phyloP scores from a whole-genome alignment of 2,888 invertebrate genomes.

The Julus scanicus region DNA sequence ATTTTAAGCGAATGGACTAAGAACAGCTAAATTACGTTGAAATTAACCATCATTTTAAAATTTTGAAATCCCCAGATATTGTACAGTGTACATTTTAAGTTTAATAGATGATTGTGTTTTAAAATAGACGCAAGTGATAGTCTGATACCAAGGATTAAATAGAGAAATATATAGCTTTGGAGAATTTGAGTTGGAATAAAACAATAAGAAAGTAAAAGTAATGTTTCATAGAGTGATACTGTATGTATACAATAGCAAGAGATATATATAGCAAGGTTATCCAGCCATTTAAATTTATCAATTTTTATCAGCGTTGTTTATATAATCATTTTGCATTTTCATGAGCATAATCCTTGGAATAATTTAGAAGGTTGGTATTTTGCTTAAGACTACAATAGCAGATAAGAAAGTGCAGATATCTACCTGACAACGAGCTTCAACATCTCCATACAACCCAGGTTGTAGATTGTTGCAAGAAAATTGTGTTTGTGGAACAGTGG shows the following conservation, averaged over 20 bases:
- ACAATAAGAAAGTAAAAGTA: constrained; percentile 9
- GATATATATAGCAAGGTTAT: neutral
- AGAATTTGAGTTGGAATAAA: neutral
- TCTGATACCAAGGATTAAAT: neutral
- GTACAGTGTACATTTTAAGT: neutral
- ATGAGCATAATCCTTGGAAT: neutral
- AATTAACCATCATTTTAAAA: neutral
- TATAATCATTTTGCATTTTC: neutral
- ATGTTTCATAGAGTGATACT: neutral
- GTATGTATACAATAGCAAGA: neutral
- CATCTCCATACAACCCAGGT: constrained; percentile 54
- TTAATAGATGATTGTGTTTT: neutral
- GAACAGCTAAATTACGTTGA: neutral
- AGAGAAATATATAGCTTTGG: neutral
- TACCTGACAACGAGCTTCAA: constrained; percentile 57
- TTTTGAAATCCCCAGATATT: too few species aligned
- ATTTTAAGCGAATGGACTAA: neutral
- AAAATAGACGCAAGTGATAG: neutral
- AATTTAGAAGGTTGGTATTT: neutral
- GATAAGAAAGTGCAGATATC: constrained; percentile 24
- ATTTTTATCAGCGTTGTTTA: too few species aligned
- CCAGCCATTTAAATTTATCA: neutral
- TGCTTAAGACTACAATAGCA: neutral
- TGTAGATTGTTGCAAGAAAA: constrained; percentile 51
- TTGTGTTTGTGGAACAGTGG: constrained; percentile 51